Conservation (phyloP, 2,113 vertebrate genomes). For the Scomber japonicus region DNA sequence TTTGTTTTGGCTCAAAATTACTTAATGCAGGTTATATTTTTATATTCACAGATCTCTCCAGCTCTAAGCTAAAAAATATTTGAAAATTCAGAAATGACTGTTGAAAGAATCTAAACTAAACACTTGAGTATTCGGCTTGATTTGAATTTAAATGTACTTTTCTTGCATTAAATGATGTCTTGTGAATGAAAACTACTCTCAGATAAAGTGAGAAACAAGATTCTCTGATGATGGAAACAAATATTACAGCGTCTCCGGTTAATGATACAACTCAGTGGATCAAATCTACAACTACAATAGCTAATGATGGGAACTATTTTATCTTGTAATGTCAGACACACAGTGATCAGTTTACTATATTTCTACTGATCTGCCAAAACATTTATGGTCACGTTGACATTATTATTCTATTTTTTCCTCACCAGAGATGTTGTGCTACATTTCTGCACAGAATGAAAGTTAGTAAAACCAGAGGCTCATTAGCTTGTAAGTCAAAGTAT, state of each 20-base stretch:
- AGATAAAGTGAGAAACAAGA: no score
- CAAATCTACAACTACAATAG: neutral
- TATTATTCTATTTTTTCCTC: constrained; percentile 40
- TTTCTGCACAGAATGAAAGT: neutral
- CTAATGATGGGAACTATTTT: neutral
- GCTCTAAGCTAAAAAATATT: no score
- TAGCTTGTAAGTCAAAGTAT: neutral
- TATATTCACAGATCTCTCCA: no score
- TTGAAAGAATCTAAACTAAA: no score
- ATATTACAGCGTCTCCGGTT: no score
- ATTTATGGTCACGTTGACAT: neutral
- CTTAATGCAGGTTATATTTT: neutral
- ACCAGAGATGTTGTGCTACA: constrained; percentile 22
- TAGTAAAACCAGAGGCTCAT: neutral
- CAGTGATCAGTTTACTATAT: neutral
- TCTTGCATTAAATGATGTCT: no score
- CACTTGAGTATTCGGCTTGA: neutral
- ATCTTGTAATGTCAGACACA: neutral
- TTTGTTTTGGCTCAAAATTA: neutral
- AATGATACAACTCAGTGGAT: neutral
- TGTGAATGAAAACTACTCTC: no score
- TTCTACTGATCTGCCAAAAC: constrained; percentile 14
- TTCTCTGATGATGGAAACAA: no score
- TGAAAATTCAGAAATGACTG: neutral
- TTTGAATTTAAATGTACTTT: neutral